Evolutionary conservation across 2,888 invertebrate genomes (phyloP).

Genomic region (Hydrotaea cyrtoneurina): DNA sequence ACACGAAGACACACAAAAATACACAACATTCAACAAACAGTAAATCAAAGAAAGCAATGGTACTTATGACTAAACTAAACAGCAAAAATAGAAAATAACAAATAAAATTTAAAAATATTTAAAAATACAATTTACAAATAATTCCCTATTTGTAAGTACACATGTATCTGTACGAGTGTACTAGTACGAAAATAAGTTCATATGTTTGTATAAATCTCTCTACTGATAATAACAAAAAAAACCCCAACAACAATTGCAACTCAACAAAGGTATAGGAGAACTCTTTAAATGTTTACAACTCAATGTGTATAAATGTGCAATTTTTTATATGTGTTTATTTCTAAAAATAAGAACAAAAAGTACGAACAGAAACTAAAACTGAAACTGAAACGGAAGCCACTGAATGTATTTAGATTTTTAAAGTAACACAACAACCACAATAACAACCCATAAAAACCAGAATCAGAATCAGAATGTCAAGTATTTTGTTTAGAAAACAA

Average conservation of each 20-base stretch:
- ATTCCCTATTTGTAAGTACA: slow-evolving; percentile 50
- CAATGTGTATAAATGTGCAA: slow-evolving; percentile 57
- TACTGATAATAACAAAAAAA: slow-evolving; percentile 31
- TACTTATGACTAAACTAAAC: slow-evolving; percentile 65
- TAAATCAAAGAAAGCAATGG: slow-evolving; percentile 61
- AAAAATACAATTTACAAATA: slow-evolving; percentile 58
- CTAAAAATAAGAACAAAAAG: slow-evolving; percentile 27
- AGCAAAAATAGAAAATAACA: neutral
- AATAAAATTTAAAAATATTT: neutral
- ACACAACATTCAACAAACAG: slow-evolving; percentile 11
- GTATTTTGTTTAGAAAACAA: neutral
- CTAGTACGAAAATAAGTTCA: neutral
- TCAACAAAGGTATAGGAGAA: neutral
- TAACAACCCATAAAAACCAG: neutral
- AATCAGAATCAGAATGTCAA: slow-evolving; percentile 43
- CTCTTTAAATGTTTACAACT: slow-evolving; percentile 56
- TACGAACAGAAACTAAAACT: neutral
- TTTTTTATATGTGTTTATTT: slow-evolving; percentile 68
- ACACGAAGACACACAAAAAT: neutral
- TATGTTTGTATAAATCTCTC: slow-evolving; percentile 63
- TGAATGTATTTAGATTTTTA: neutral
- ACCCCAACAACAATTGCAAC: neutral
- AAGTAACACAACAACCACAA: slow-evolving; percentile 5
- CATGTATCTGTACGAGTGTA: too few relatives aligned
- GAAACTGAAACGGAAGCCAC: neutral